A percentile compares a stretch with the other conserved stretches of the same genome.
Evolutionary conservation across 2,113 vertebrate genomes (phyloP).

Genomic region (Hylia prasina): DNA sequence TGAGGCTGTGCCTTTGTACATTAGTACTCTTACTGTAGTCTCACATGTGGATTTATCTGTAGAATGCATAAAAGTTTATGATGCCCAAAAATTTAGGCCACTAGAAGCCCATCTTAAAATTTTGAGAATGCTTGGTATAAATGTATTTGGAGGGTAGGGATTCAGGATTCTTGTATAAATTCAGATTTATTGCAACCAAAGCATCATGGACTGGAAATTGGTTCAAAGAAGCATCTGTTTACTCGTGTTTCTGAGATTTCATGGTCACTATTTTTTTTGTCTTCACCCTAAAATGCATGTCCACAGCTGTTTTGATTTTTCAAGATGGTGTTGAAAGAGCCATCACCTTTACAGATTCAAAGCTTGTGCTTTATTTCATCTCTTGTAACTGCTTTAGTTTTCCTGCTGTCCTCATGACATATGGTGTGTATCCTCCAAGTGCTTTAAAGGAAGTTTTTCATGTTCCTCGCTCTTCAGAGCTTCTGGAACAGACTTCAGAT

Average conservation of each 20-base stretch:
- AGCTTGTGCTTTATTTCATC: neutral
- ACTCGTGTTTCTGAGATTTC: neutral
- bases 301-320: neutral
- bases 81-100: neutral
- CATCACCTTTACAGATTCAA: neutral
- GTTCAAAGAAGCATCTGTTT: neutral
- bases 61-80: neutral
- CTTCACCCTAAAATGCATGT: neutral
- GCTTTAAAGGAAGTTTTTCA: conserved; percentile 24
- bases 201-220: neutral
- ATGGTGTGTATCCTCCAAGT: neutral
- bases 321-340: neutral
- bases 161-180: neutral
- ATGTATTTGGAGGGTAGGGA: neutral
- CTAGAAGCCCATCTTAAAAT: neutral
- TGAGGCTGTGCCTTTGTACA: neutral
- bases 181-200: neutral
- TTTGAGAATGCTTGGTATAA: neutral
- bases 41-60: neutral
- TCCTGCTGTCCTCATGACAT: neutral
- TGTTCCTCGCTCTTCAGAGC: neutral
- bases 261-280: neutral
- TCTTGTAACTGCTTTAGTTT: neutral
- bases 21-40: neutral
- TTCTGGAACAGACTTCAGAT: neutral